Evolutionary conservation across 2,113 vertebrate species (phyloP).

Genomic region (Prochilodus magdalenae): DNA sequence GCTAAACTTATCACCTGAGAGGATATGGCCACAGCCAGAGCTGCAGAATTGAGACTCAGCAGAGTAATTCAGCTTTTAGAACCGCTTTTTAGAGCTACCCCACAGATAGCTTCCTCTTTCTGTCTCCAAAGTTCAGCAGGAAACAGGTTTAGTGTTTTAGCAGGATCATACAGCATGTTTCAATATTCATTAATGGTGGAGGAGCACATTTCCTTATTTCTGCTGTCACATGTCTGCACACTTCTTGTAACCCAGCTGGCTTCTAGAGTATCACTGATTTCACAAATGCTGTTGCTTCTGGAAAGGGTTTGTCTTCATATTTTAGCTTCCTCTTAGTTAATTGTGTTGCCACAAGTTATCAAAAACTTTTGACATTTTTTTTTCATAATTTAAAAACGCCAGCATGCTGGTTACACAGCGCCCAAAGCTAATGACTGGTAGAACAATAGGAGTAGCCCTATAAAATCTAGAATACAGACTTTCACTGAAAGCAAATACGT

Average conservation of each 20-base stretch:
- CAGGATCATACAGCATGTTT: not conserved
- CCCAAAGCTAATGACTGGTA: too few relatives aligned
- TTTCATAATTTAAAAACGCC: too few relatives aligned
- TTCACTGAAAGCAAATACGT: too few relatives aligned
- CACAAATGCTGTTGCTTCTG: not conserved
- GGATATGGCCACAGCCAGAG: not conserved
- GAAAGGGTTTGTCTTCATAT: not conserved
- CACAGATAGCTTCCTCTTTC: not conserved
- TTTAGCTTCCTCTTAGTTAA: not conserved
- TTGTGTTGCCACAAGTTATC: not conserved
- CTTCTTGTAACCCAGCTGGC: not conserved
- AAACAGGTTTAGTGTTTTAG: not conserved
- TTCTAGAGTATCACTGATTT: not conserved
- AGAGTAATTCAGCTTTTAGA: not conserved
- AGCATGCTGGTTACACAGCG: too few relatives aligned
- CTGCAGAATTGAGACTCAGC: not conserved
- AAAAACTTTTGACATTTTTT: too few relatives aligned
- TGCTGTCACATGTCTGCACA: not conserved
- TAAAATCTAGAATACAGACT: too few relatives aligned
- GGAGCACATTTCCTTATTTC: not conserved
- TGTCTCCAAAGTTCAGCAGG: not conserved
- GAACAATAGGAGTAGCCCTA: too few relatives aligned
- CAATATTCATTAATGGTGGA: not conserved
- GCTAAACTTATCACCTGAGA: not conserved
- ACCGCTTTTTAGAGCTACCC: not conserved